Percentiles rank a stretch among this genome's conserved stretches.
Conservation (phyloP, 2,797 vertebrate species). For the Coregonus sp. region DNA sequence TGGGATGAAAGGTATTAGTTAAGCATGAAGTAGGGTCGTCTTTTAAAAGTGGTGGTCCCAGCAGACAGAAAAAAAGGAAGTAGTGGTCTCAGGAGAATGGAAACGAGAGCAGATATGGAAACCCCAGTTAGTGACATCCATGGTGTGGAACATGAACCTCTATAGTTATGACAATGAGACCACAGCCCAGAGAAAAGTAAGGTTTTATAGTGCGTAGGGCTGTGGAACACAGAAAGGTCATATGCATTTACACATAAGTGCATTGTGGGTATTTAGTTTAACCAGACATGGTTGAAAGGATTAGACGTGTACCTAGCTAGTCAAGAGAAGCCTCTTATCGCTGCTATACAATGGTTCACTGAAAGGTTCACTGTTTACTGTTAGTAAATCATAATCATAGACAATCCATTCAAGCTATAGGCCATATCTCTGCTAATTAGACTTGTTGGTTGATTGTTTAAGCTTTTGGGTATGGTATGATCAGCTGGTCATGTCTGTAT, state of each 20-base stretch:
- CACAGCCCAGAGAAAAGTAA: constrained; percentile 11
- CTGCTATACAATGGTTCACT: constrained; percentile 25
- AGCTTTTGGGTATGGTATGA: constrained; percentile 20
- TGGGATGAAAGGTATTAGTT: constrained; percentile 83
- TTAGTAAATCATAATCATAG: constrained; percentile 49
- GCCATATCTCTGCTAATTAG: constrained; percentile 44
- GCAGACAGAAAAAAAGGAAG: background rate
- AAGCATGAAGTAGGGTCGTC: constrained; percentile 58
- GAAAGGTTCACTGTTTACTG: constrained; percentile 44
- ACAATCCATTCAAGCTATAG: constrained; percentile 64
- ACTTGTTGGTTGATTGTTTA: constrained; percentile 24
- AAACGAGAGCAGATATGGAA: constrained; percentile 5
- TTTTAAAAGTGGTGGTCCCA: constrained; percentile 28
- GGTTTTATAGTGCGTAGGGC: background rate
- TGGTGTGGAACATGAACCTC: background rate
- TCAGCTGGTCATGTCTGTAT: constrained; percentile 62
- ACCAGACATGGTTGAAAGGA: constrained; percentile 57
- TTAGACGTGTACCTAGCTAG: constrained; percentile 53
- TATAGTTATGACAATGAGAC: constrained; percentile 6
- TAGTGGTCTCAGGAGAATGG: background rate
- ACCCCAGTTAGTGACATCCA: constrained; percentile 4
- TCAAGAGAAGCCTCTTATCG: constrained; percentile 46
- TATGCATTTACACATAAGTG: constrained; percentile 5
- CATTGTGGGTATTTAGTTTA: constrained; percentile 5
- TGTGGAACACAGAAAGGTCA: background rate